Conservation (phyloP, 2,888 invertebrate genomes). For the Hanleya hanleyi region DNA sequence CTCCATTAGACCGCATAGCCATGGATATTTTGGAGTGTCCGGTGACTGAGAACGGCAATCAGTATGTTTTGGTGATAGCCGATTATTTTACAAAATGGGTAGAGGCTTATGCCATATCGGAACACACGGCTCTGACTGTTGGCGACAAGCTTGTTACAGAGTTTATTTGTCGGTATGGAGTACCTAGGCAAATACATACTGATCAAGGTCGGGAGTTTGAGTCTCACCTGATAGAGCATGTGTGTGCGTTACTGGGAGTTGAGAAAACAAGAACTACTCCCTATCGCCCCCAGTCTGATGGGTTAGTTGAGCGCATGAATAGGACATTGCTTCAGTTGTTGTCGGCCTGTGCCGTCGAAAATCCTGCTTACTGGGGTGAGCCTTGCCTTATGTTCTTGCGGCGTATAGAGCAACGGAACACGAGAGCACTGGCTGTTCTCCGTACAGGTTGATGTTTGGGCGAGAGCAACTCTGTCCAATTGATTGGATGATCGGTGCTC, state of each 20-base stretch:
- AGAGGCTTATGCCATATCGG: neutral
- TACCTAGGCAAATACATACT: neutral
- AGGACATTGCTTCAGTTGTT: neutral
- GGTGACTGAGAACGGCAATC: neutral
- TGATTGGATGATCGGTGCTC: neutral
- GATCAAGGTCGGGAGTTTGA: slow-evolving; percentile 5
- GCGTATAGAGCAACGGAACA: neutral
- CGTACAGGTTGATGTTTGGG: neutral
- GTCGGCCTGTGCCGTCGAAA: neutral
- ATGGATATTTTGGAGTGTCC: neutral
- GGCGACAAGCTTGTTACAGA: neutral
- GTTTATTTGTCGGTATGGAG: neutral
- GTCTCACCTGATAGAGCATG: neutral
- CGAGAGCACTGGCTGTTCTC: neutral
- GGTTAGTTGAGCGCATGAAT: neutral
- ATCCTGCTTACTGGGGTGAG: neutral
- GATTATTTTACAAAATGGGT: neutral
- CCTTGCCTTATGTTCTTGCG: neutral
- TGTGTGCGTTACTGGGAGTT: neutral
- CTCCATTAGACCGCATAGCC: neutral
- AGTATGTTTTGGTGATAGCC: neutral
- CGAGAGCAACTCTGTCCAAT: neutral
- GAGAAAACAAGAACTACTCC: neutral
- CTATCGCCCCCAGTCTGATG: neutral
- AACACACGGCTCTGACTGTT: neutral